Evolutionary conservation across 2,888 invertebrate genomes (phyloP), one percentile per base, ranked within the genome.

Genomic region (Nematopogon swammerdamellus): DNA sequence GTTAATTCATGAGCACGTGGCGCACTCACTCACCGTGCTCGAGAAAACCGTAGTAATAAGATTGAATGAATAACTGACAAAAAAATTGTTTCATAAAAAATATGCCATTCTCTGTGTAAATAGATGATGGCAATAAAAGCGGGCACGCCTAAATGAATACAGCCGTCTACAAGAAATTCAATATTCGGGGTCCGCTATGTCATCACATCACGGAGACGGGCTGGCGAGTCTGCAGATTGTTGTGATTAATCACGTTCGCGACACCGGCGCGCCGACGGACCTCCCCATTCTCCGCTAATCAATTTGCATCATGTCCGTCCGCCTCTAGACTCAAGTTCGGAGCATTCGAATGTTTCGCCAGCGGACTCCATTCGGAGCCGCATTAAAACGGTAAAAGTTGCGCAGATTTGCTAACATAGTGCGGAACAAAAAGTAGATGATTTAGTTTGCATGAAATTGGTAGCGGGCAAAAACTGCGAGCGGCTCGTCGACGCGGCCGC

Each of bases 1-100:
- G 47, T 53, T 51, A 54, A 52, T 51, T 51, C 25, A 46, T 47
- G 18, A 29, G 36, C 25, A 47, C 18, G 17, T 18, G 19, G 45
- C 17, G 3, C 17, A 44, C 19, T n/a, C n/a, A 19, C 14, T 14
- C 16, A 6, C 45, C 45, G 45, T 44, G 17, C 45, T 44, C 19
- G 19, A 20, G 25, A 20, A 19, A 20, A 14, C 45, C n/a, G 6
- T 45, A 45, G 25, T 20, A 30, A 30, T 11, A 45, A 45, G 25
- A 19, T 45, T 11, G 8, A 25, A 45, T 45, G 19, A 25, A n/a
- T 19, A 20, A 20, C 19, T 45, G 45, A 19, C 25, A 19, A 45
- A 45, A 45, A 45, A 45, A 19, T 16, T 19, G 45, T n/a, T n/a
- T n/a, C n/a, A n/a, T n/a, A n/a, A n/a, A n/a, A n/a, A n/a, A n/a